Evolutionary conservation across 2,888 invertebrate species (phyloP), one percentile per base, ranked within the genome.

Genomic region (Hirtodrosophila trivittata): DNA sequence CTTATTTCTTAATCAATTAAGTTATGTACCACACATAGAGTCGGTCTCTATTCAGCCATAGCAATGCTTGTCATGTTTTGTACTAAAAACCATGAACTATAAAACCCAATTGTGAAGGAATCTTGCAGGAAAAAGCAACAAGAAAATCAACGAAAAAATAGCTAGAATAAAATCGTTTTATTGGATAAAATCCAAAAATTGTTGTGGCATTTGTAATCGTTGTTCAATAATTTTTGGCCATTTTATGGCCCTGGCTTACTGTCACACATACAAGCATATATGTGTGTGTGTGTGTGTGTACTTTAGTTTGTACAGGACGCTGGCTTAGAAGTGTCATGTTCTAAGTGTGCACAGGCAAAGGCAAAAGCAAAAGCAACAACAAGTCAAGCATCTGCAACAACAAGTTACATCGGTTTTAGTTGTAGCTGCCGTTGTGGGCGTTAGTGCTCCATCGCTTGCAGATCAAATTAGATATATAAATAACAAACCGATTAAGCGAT

Each of bases 391-490:
- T 54, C 77, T 67, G 43, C 50, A 35, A 57, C 77, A 71, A 47
- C 43, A 35, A 52, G 56, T 47, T 38, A 50, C 50, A 60, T 35
- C 18, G 50, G 30, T 33, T 55, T 42, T 51, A 47, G 32, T 33
- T 37, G 47, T 49, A 54, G 56, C 38, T 39, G 64, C 37, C 57
- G 49, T 55, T 54, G 46, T 39, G 45, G 51, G 72, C 77, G 74
- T 75, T 56, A 52, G 39, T 55, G 49, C 63, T 49, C 69, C 76
- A 62, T 78, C 78, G 72, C 76, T 72, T 78, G 80, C 77, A 76
- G 87, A 82, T 87, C 82, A 85, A 83, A 83, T 87, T 82, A 87
- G 86, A 83, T 87, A 83, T 83, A 83, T 83, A 83, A 87, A 83
- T 87, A 83, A 83, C 86, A 83, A 66, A 87, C 86, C 82, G 87